These are phyloP conservation scores for Acropora yongei DNA, from an alignment of 64 coral and sea anemone genomes.

Conservation along the genomic window DNA sequence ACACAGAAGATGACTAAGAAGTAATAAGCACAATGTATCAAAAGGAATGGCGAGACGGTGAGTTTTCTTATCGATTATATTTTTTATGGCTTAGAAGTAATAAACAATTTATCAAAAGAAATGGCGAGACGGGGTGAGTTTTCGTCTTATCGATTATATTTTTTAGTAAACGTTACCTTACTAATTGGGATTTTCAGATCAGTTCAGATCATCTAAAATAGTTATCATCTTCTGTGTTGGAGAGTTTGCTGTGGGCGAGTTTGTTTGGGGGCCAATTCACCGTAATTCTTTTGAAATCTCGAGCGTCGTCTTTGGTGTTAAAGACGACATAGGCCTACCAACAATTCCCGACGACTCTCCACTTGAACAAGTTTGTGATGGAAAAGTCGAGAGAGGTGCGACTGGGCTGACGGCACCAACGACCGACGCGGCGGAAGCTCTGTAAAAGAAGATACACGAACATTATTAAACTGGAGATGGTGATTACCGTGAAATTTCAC, in stretches of 20 bases:
- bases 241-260: too few species aligned
- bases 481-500: not conserved
- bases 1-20: slow-evolving; percentile 15
- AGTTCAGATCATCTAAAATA: not conserved
- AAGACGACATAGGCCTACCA: not conserved
- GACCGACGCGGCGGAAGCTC: not conserved
- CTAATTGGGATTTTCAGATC: too few species aligned
- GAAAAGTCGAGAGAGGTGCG: not conserved
- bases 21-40: not conserved
- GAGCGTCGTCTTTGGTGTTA: not conserved
- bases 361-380: not conserved
- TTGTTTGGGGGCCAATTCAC: not conserved
- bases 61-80: too few species aligned
- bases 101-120: too few species aligned
- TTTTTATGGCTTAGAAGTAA: too few species aligned
- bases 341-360: not conserved
- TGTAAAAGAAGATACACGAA: not conserved
- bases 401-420: not conserved
- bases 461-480: not conserved
- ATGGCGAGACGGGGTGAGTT: too few species aligned
- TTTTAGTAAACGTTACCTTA: too few species aligned
- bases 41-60: not conserved
- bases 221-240: not conserved
- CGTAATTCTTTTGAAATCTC: not conserved
- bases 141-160: too few species aligned